Evolutionary conservation across 2,113 vertebrate genomes (phyloP).

Genomic region (Danionella cerebrum): DNA sequence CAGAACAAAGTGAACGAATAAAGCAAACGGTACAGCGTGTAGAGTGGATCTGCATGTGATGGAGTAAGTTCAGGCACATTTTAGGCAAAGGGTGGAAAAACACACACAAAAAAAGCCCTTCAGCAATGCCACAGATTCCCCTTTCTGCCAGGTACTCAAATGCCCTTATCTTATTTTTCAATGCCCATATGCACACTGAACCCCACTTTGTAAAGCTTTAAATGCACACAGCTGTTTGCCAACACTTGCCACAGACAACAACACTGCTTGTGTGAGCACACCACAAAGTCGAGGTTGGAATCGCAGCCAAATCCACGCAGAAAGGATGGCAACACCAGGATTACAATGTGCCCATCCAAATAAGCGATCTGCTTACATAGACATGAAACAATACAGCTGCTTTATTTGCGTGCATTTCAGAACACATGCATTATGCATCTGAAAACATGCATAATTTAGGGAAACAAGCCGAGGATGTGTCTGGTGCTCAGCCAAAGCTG

Average conservation of each 20-base stretch:
- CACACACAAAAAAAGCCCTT: background rate
- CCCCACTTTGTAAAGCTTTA: constrained; percentile 3
- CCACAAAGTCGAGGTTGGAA: constrained; percentile 21
- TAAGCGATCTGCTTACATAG: constrained; percentile 48
- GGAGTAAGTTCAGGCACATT: background rate
- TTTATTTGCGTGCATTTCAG: constrained; percentile 49
- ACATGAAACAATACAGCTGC: constrained; percentile 52
- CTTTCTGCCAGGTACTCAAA: background rate
- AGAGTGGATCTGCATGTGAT: background rate
- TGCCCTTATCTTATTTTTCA: background rate
- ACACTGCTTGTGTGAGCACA: constrained; percentile 25
- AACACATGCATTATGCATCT: constrained; percentile 53
- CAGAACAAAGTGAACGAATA: background rate
- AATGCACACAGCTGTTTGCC: background rate
- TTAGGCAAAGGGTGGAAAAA: background rate
- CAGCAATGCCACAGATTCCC: background rate
- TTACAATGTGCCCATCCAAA: constrained; percentile 44
- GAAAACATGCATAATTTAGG: constrained; percentile 59
- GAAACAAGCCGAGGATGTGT: constrained; percentile 53
- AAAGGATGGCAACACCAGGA: constrained; percentile 35
- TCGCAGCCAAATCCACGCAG: constrained; percentile 28
- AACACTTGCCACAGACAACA: constrained; percentile 10
- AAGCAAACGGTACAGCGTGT: background rate
- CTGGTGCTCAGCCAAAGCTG: constrained; percentile 40
- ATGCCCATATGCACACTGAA: background rate